Percentiles rank a stretch among this genome's conserved stretches.
Evolutionary conservation across 2,797 vertebrate species (phyloP).

Genomic region (Morelia viridis): DNA sequence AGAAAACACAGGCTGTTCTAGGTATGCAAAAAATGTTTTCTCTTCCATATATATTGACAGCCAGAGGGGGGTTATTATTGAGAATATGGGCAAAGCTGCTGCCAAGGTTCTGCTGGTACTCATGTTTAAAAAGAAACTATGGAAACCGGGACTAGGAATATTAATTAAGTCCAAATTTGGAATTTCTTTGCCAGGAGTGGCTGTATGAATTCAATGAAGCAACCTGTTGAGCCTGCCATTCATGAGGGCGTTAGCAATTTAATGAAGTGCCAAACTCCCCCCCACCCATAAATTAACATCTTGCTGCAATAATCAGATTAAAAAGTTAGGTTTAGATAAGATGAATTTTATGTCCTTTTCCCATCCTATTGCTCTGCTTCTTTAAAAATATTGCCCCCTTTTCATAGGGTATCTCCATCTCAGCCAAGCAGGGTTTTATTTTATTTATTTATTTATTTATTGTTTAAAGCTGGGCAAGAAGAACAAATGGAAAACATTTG

Average conservation of each 20-base stretch:
- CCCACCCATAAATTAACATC: conserved; percentile 73
- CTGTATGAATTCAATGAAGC: conserved; percentile 77
- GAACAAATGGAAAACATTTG: neutral
- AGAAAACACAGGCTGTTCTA: conserved; percentile 70
- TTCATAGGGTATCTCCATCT: neutral
- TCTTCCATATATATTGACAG: conserved; percentile 75
- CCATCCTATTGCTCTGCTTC: neutral
- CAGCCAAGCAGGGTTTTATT: neutral
- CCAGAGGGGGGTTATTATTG: conserved; percentile 79
- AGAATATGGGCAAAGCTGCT: conserved; percentile 80
- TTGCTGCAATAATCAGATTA: conserved; percentile 82
- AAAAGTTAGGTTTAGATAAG: conserved; percentile 76
- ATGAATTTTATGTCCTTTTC: conserved; percentile 53
- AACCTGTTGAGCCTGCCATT: conserved; percentile 79
- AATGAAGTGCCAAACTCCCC: conserved; percentile 72
- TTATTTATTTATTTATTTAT: neutral
- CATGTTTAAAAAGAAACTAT: conserved; percentile 85
- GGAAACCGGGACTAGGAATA: conserved; percentile 82
- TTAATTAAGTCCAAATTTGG: conserved; percentile 85
- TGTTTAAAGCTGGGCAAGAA: neutral
- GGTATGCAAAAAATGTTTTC: conserved; percentile 70
- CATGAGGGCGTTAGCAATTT: conserved; percentile 74
- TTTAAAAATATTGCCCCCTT: conserved; percentile 67
- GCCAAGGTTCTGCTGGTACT: conserved; percentile 77
- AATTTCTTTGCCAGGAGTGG: conserved; percentile 78